Conservation (phyloP, 2,888 invertebrate species). For the Fissipunctia ypsillon region DNA sequence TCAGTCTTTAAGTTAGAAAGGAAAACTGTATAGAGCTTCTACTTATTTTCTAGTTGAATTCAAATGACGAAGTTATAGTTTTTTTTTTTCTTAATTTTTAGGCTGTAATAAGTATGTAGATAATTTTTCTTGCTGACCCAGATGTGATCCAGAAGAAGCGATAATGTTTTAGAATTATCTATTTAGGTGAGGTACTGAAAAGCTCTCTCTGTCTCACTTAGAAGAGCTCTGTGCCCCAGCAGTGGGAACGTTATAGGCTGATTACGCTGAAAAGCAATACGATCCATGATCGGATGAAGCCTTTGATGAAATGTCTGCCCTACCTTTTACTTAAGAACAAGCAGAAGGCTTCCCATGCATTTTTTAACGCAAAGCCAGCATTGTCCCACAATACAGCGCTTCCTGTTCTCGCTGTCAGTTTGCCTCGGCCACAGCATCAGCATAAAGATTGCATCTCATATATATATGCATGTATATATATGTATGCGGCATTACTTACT, state of each 20-base stretch:
- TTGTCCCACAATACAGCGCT: conserved; percentile 6
- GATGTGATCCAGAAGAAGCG: too few relatives aligned
- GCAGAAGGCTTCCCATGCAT: background rate
- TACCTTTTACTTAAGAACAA: background rate
- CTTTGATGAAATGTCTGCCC: background rate
- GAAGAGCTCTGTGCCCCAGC: background rate
- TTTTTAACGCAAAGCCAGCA: background rate
- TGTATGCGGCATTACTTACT: conserved; percentile 34
- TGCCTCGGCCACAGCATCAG: conserved; percentile 30
- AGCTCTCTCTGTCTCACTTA: background rate
- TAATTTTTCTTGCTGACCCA: too few relatives aligned
- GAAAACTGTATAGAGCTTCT: background rate
- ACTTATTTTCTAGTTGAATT: background rate
- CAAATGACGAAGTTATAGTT: too few relatives aligned
- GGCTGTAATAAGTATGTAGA: too few relatives aligned
- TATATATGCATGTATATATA: too few relatives aligned
- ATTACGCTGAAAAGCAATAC: background rate
- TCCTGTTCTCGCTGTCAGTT: conserved; percentile 16
- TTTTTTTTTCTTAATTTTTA: too few relatives aligned
- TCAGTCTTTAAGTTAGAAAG: background rate
- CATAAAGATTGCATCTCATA: conserved; percentile 48
- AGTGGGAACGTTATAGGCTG: background rate
- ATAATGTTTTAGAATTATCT: background rate
- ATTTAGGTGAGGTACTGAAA: background rate
- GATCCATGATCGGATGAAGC: too few relatives aligned